Base-by-base conservation (phyloP, 2,888 invertebrate species). In the Eristalis pertinax region DNA sequence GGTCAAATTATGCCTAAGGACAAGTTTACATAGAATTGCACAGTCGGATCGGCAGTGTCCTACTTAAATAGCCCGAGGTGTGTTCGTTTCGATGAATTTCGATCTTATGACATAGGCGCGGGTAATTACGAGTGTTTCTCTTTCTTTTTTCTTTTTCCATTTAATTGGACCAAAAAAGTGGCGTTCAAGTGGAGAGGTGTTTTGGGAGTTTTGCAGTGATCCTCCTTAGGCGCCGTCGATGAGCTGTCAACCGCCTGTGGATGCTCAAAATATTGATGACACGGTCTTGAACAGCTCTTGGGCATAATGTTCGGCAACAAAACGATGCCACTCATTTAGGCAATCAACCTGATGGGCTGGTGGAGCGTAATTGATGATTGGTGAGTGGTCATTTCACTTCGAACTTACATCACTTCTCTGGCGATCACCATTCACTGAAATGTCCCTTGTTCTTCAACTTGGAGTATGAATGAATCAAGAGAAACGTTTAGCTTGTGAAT, bases 1-100 rank as follows among this genome's bases (percentile, higher is more conserved):
- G 67, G 15, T 56, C 29, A 13, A 74, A 85, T 69, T 68, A 50
- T 26, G 85, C 85, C 85, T 85, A 81, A 78, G 85, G 85, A 85
- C 82, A 82, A 74, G 64, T 72, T 76, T 65, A 43, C 68, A 26
- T 69, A 73, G 68, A 85, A 85, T 85, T 69, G 63, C 74, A 77
- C 63, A 65, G 65, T 76, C 64, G 64, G 41, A 81, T 64, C 58
- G 10, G 32, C 10, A 62, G 67, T 62, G 73, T 68, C 63, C 50
- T 69, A 62, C 38, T 29, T 74, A 35, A 22, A 26, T 67, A 38
- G 74, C 81, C 29, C 58, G n/a, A 81, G 81, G 81, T 64, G 63
- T 68, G 62, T 62, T 24, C 11, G n/a, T 65, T 56, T 73, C 43
- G 43, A 50, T 78, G 64, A 38, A 50, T 29, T 58, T 38, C 24